Evolutionary conservation across 2,113 vertebrate species (phyloP), one percentile per base, ranked within the genome.

Genomic region (Merops nubicus): DNA sequence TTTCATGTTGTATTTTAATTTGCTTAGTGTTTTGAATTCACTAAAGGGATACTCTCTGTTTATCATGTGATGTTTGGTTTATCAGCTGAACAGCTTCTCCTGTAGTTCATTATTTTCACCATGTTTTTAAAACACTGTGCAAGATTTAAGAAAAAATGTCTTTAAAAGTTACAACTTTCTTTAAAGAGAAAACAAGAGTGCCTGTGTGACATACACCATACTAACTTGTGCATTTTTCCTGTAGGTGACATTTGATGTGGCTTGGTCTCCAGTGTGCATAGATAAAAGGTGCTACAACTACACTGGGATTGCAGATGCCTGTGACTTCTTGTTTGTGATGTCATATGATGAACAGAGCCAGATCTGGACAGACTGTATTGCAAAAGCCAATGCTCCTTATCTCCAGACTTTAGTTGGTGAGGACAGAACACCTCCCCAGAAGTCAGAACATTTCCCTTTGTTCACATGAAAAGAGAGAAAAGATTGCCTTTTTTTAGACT

Each of bases 261-360:
- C 99, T 87, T 99, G 99, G 99, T 99, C 99, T 83, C 99, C 99
- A 78, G 97, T 98, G 47, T 98, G 98, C 74, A 98, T 99, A 62
- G 99, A 99, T 87, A 97, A 94, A 76, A 99, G 99, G 65, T 99
- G 99, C 96, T 99, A 99, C 93, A 99, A 99, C 97, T 99, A 99
- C 65, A 96, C 97, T 38, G 97, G 96, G 69, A 99, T 99, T 89
- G 99, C 99, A 33, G 96, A 98, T 45, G 98, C 98, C 80, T 99
- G 99, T 78, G 99, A 99, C 97, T 98, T 99, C 96, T 88, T 99
- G 56, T 99, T 99, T 95, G 99, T 99, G 78, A 99, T 99, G 99
- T 99, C 99, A 11, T 99, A 99, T 6, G 99, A 99, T 62, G 99
- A 99, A 91, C 99, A 99, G 97, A 99, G 99, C 97, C 99, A 99